A percentile compares a stretch with the other conserved stretches of the same genome.
Evolutionary conservation across 2,113 vertebrate species (phyloP).

Genomic region (Hippocampus guttulatus): DNA sequence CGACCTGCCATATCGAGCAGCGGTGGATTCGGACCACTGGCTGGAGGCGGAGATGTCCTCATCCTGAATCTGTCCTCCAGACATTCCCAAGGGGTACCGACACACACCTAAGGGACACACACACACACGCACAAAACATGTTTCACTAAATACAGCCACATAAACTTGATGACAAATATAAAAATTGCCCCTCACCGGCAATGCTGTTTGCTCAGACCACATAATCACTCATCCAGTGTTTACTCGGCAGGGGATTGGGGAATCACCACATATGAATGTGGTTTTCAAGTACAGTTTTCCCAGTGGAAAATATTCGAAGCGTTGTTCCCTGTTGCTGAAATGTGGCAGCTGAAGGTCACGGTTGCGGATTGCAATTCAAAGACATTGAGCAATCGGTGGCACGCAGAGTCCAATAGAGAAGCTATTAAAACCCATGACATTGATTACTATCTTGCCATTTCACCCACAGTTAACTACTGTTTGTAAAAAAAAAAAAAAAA

Average conservation of each 20-base stretch:
- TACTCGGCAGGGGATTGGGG: background rate
- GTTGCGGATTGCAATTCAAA: too few species aligned
- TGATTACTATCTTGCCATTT: background rate
- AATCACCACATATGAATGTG: background rate
- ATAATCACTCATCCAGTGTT: background rate
- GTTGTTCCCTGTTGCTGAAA: background rate
- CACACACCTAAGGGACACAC: conserved; percentile 78
- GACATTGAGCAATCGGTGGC: too few species aligned
- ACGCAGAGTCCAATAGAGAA: too few species aligned
- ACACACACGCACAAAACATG: background rate
- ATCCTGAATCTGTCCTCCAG: conserved; percentile 87
- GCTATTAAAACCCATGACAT: background rate
- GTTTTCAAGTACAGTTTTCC: background rate
- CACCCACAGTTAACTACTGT: background rate
- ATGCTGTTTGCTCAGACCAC: background rate
- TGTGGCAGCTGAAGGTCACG: background rate
- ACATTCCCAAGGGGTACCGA: conserved; percentile 94
- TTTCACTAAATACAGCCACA: background rate
- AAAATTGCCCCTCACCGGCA: background rate
- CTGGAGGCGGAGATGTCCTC: conserved; percentile 97
- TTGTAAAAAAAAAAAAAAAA: background rate
- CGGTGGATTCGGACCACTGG: conserved; percentile 96
- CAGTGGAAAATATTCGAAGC: background rate
- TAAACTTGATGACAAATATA: background rate
- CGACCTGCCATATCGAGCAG: conserved; percentile 92